Base-by-base conservation (phyloP, 2,888 invertebrate species). In the Oscheius myriophilus region DNA sequence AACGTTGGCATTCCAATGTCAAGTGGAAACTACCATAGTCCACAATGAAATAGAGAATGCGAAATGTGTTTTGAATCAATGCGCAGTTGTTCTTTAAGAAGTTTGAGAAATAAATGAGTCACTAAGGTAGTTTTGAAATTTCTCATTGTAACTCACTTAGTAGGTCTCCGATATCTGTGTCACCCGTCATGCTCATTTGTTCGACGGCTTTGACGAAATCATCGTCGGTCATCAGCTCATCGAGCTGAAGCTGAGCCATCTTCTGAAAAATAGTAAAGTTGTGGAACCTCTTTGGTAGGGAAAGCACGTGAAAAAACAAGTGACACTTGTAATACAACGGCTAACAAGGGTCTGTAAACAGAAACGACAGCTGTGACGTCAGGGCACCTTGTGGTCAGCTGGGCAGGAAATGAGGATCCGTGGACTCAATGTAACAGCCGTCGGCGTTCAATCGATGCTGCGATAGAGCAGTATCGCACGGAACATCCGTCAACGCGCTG, bases 141-240 rank as follows among this genome's bases (percentile, higher is more conserved):
- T n/a, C 49, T 6, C n/a, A 9, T 18, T 6, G 6, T 49, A 61
- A 63, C 63, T 52, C 54, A 85, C 85, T 82, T 45, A 85, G 65
- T 26, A 85, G 73, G 54, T 84, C 84, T 39, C 80, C 80, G 46
- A 85, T 78, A 42, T 83, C 82, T n/a, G 70, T 61, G 57, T 82
- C 82, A 46, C 73, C 73, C 16, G 75, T 76, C 18, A 71, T 75
- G 18, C 70, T 55, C 66, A 82, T 71, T 16, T 71, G 70, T 45
- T 83, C 84, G 54, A 82, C 73, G 11, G 82, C 80, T 45, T 70
- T 68, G 62, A 77, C 70, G 70, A 80, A 78, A 62, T 80, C 80
- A 66, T 76, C 67, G 51, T 67, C 67, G 42, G 67, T 67, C 67
- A 67, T 67, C 39, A 67, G 53, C 55, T 67, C 67, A 43, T 67